phyloP scores from a whole-genome alignment of 1,140 invertebrate genomes.

The Harpegnathos saltator region DNA sequence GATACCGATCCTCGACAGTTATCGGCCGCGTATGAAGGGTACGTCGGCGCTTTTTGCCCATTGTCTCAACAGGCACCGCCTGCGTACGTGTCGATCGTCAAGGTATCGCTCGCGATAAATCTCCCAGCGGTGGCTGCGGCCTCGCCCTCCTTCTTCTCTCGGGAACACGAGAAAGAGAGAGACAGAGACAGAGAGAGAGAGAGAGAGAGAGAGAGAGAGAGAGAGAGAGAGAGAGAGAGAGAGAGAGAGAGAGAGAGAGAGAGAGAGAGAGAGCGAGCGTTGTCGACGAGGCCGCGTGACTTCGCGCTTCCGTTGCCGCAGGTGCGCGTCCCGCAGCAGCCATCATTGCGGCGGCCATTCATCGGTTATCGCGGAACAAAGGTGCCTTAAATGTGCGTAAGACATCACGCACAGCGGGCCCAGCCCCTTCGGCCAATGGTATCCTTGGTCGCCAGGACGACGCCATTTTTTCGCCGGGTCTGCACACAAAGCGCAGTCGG shows the following conservation, averaged over 20 bases:
- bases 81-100: conserved; percentile 56
- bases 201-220: too few relatives aligned
- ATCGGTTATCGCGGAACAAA: conserved; percentile 51
- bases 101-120: conserved; percentile 66
- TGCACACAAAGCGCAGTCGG: conserved; percentile 12
- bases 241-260: too few relatives aligned
- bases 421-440: conserved; percentile 72
- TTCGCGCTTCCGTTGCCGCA: conserved; percentile 65
- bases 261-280: too few relatives aligned
- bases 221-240: too few relatives aligned
- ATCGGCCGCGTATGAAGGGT: conserved; percentile 10
- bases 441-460: conserved; percentile 48
- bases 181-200: too few relatives aligned
- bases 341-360: conserved; percentile 44
- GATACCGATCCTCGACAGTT: neutral
- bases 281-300: conserved; percentile 66
- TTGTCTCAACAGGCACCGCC: conserved; percentile 60
- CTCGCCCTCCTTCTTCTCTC: conserved; percentile 30
- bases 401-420: conserved; percentile 68
- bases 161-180: neutral
- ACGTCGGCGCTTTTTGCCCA: conserved; percentile 53
- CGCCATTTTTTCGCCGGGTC: conserved; percentile 69
- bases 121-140: neutral
- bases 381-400: conserved; percentile 62
- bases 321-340: conserved; percentile 60